phyloP scores from a whole-genome alignment of 2,797 vertebrate species.

The Cirrhinus molitorella region DNA sequence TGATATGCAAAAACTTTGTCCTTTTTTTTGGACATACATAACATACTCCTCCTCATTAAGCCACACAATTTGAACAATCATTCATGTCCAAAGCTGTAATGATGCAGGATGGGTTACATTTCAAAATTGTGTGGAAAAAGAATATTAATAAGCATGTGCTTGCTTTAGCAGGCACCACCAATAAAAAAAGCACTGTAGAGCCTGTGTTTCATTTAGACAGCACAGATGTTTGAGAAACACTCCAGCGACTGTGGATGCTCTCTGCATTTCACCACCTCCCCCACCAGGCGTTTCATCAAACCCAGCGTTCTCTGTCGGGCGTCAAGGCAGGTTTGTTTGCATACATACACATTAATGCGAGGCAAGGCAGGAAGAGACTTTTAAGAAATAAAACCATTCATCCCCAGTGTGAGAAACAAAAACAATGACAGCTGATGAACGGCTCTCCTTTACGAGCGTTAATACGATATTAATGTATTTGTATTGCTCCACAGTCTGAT shows the following conservation, averaged over 20 bases:
- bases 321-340: constrained; percentile 72
- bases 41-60: constrained; percentile 1
- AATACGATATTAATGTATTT: constrained; percentile 65
- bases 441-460: constrained; percentile 47
- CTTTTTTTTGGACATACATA: no score
- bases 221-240: constrained; percentile 78
- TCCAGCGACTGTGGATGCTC: constrained; percentile 75
- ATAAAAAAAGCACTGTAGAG: not conserved
- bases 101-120: constrained; percentile 4
- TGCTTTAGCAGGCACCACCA: constrained; percentile 16
- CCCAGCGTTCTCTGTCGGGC: constrained; percentile 66
- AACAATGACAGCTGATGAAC: constrained; percentile 26
- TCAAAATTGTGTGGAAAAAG: not conserved
- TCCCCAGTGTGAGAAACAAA: constrained; percentile 65
- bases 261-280: constrained; percentile 35
- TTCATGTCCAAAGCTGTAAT: not conserved
- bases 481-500: constrained; percentile 61
- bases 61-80: constrained; percentile 1
- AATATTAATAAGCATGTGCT: constrained; percentile 14
- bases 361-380: constrained; percentile 59
- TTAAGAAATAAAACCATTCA: constrained; percentile 62
- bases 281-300: constrained; percentile 74
- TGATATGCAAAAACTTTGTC: no score
- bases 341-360: constrained; percentile 77
- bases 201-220: constrained; percentile 49